A percentile compares a stretch with the other conserved stretches of the same genome.
Conservation (phyloP, 2,888 invertebrate species). For the Shargacucullia verbasci region DNA sequence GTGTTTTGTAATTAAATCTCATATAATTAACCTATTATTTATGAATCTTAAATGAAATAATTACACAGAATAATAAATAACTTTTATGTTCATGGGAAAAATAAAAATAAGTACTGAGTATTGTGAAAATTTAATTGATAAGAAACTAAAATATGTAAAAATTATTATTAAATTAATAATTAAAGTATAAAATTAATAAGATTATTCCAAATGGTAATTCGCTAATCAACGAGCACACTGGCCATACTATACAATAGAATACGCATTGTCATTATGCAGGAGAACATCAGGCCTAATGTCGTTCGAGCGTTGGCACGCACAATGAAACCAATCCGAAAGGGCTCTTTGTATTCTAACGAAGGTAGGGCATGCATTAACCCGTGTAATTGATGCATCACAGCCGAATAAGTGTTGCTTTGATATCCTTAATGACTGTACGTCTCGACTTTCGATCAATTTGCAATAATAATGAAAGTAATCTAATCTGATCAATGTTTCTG, state of each 20-base stretch:
- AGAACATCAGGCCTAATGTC: slow-evolving; percentile 63
- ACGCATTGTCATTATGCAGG: slow-evolving; percentile 66
- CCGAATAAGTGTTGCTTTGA: slow-evolving; percentile 40
- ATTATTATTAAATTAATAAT: too few relatives aligned
- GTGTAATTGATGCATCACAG: slow-evolving; percentile 74
- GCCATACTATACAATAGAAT: slow-evolving; percentile 67
- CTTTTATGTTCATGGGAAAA: slow-evolving; percentile 45
- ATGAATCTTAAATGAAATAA: slow-evolving; percentile 12
- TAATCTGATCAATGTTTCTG: slow-evolving; percentile 4
- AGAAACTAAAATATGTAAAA: too few relatives aligned
- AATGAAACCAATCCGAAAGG: slow-evolving; percentile 71
- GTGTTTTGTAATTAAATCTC: slow-evolving; percentile 34
- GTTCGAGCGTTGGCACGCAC: slow-evolving; percentile 63
- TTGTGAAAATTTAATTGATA: too few relatives aligned
- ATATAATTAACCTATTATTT: slow-evolving; percentile 31
- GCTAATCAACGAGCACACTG: slow-evolving; percentile 46
- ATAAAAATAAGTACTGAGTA: background rate
- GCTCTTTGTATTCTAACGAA: slow-evolving; percentile 81
- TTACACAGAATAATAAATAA: slow-evolving; percentile 25
- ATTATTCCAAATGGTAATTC: slow-evolving; percentile 40
- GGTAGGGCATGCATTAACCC: slow-evolving; percentile 76
- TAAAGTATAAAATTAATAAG: slow-evolving; percentile 9
- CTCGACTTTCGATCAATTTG: slow-evolving; percentile 48
- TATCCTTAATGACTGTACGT: slow-evolving; percentile 40
- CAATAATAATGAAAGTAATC: slow-evolving; percentile 42